phyloP scores from a whole-genome alignment of 2,113 vertebrate genomes.

The Passer montanus region DNA sequence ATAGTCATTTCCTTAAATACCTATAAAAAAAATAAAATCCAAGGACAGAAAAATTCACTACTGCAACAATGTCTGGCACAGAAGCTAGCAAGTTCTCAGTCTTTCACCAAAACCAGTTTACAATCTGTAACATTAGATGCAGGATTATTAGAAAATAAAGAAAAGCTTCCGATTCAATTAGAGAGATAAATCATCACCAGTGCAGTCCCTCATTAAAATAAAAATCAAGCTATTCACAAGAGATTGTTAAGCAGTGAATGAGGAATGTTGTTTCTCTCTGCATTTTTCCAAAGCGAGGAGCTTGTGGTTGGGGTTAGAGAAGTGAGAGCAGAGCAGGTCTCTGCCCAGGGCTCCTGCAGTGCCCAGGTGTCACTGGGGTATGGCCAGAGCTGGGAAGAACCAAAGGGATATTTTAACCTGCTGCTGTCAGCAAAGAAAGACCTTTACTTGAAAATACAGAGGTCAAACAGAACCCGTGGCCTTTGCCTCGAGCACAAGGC shows the following conservation, averaged over 20 bases:
- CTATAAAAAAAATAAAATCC: not conserved
- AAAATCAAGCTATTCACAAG: not conserved
- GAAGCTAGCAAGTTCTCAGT: not conserved
- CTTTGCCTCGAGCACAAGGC: not conserved
- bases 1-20: not conserved
- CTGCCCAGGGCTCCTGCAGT: not conserved
- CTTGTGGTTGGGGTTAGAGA: not conserved
- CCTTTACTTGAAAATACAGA: not conserved
- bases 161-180: slow-evolving; percentile 4
- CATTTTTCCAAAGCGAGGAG: not conserved
- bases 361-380: not conserved
- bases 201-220: not conserved
- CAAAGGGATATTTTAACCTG: not conserved
- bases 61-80: not conserved
- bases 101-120: not conserved
- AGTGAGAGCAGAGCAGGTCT: not conserved
- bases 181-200: not conserved
- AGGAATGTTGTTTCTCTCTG: not conserved
- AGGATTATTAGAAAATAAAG: slow-evolving; percentile 29
- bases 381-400: not conserved
- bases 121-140: not conserved
- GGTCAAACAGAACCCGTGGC: not conserved
- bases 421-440: not conserved
- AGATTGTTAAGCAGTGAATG: not conserved
- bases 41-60: not conserved